Evolutionary conservation across 1,140 invertebrate genomes (phyloP).

Genomic region (Oncopeltus fasciatus): DNA sequence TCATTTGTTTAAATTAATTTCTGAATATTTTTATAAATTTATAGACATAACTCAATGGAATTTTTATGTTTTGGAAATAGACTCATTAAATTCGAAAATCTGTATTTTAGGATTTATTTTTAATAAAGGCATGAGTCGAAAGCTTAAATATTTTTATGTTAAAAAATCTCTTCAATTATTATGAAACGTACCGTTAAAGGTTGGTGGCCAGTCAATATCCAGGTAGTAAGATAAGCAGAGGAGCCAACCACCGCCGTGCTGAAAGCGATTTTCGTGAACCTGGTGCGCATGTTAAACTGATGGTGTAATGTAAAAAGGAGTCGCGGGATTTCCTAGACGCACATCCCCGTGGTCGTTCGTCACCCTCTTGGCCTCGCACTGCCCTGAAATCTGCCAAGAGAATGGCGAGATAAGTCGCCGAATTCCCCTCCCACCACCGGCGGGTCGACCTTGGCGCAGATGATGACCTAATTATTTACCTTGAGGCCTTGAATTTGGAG

Average conservation of each 20-base stretch:
- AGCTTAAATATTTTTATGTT: not conserved
- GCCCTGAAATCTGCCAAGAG: not conserved
- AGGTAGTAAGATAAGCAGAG: constrained; percentile 36
- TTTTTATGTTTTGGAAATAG: no score
- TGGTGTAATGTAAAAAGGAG: not conserved
- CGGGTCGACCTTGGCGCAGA: not conserved
- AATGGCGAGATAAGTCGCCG: not conserved
- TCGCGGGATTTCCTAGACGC: not conserved
- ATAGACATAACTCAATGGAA: no score
- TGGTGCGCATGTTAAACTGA: constrained; percentile 30
- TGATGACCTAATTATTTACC: not conserved
- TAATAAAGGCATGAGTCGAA: not conserved
- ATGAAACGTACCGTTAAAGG: constrained; percentile 26
- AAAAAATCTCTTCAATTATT: not conserved
- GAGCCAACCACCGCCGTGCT: constrained; percentile 34
- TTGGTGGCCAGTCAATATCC: constrained; percentile 35
- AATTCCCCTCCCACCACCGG: not conserved
- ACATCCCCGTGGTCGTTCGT: not conserved
- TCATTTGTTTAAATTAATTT: no score
- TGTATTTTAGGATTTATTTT: not conserved
- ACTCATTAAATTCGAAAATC: no score
- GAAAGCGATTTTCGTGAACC: constrained; percentile 35
- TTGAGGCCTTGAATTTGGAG: not conserved
- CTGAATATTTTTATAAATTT: no score
- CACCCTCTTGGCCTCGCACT: not conserved